Base-by-base conservation (phyloP, 2,888 invertebrate genomes). In the Luffia ferchaultella region DNA sequence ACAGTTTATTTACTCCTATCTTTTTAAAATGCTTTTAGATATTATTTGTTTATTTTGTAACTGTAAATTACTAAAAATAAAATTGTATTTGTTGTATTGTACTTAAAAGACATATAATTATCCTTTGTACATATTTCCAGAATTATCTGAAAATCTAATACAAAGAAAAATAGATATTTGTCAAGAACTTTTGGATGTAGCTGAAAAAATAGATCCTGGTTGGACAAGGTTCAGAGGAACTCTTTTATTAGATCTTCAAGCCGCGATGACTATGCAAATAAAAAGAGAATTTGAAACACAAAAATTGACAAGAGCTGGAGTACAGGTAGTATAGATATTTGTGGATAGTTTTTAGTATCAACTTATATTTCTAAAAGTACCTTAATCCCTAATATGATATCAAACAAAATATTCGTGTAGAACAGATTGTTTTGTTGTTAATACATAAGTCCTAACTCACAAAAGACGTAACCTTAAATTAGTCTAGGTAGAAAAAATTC, bases 141-240 rank as follows among this genome's bases (percentile, higher is more conserved):
- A 90, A 53, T 67, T 91, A 3, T 70, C 85, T 15, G 86, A 86
- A 42, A 69, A 76, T 12, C 73, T 85, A 0, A 64, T 91, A 0
- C 69, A 80, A 48, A 76, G 90, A 18, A 90, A 91, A 69, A 75
- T 89, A 20, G 84, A 87, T 20, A 73, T 91, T 0, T 91, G 91
- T 54, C 79, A 87, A 46, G 90, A 92, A 54, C 71, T 92, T 2
- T 60, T 92, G n/a, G 85, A 87, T 45, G 60, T 91, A 42, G 86
- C 89, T 12, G 86, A 89, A 46, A 70, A 86, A 17, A 62, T 92
- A 47, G 89, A 90, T 52, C 89, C 90, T 1, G 91, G 91, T 2
- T 85, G 79, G 72, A 85, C 89, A 1, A 79, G 85, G 55, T 88
- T 90, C 58, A 76, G 90, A 7, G 91, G 90, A 0, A 85, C 86